Evolutionary conservation across 2,797 vertebrate species (phyloP).

Genomic region (Lagodon rhomboides): DNA sequence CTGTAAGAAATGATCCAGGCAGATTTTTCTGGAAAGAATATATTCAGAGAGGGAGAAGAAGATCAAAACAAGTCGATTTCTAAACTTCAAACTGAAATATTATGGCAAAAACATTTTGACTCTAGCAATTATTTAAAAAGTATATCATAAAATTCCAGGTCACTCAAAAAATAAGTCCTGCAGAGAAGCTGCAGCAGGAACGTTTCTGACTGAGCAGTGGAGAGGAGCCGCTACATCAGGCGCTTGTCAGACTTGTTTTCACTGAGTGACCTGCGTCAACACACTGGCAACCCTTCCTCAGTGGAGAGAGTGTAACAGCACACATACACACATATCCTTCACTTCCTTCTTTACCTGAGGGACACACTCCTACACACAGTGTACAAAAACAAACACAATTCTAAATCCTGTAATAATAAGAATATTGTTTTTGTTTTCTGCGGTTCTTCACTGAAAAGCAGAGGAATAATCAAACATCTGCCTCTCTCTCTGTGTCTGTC

Average conservation of each 20-base stretch:
- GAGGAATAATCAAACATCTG: slow-evolving; percentile 44
- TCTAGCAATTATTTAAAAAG: background rate
- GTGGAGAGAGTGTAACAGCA: background rate
- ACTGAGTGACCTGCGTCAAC: background rate
- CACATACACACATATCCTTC: background rate
- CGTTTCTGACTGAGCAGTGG: background rate
- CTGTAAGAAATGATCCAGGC: background rate
- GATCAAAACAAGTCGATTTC: background rate
- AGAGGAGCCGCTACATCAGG: background rate
- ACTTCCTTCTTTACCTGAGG: background rate
- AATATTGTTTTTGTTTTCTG: background rate
- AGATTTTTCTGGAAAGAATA: background rate
- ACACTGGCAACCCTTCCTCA: background rate
- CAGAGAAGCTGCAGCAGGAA: background rate
- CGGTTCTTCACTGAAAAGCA: background rate
- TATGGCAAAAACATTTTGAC: background rate
- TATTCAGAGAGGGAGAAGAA: background rate
- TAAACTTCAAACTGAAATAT: background rate
- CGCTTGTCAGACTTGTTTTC: background rate
- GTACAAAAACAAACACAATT: background rate
- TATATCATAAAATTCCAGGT: background rate
- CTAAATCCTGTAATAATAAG: background rate
- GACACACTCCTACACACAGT: background rate
- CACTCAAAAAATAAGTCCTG: background rate
- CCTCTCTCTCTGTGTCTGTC: slow-evolving; percentile 48